Evolutionary conservation across 2,888 invertebrate species (phyloP), one percentile per base, ranked within the genome.

Genomic region (Diadegma fenestrale): DNA sequence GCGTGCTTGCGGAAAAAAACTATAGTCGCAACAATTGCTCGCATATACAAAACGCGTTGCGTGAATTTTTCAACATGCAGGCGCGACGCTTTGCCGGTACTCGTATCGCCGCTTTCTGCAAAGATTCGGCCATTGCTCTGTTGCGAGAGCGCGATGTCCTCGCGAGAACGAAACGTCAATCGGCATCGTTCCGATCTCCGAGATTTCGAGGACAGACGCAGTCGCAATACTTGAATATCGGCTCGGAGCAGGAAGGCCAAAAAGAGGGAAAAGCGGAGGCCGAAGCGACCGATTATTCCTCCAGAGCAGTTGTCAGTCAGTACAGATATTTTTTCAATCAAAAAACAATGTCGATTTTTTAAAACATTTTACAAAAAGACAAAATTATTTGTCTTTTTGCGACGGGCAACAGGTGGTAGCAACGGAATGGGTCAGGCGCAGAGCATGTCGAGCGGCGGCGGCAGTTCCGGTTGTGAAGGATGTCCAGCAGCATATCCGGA

Each of bases 341-440:
- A 6, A n/a, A 12, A 8, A 75, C 30, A 30, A 6, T 43, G 30
- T 10, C 14, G n/a, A 58, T 19, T 37, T 4, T 37, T 19, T 7
- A n/a, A n/a, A n/a, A n/a, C n/a, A n/a, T n/a, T n/a, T n/a, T n/a
- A n/a, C n/a, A n/a, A n/a, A n/a, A n/a, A n/a, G n/a, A n/a, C n/a
- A n/a, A n/a, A n/a, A n/a, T n/a, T n/a, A n/a, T n/a, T n/a, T n/a
- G n/a, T n/a, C n/a, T n/a, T n/a, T n/a, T n/a, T n/a, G n/a, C n/a
- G 7, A 8, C 6, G 37, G n/a, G n/a, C 3, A 7, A 22, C 89
- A 98, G 97, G 96, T 94, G 97, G 97, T 66, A 96, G 95, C 86
- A 96, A 96, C 91, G 98, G 98, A 79, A 97, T 98, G 97, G 98
- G 98, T 0, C 97, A 97, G 94, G 98, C 98, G 0, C 98, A 98